A percentile compares a stretch with the other conserved stretches of the same genome.
These are phyloP conservation scores for Cepaea hortensis DNA, from an alignment of 2,888 invertebrate genomes.

Conservation along the genomic window DNA sequence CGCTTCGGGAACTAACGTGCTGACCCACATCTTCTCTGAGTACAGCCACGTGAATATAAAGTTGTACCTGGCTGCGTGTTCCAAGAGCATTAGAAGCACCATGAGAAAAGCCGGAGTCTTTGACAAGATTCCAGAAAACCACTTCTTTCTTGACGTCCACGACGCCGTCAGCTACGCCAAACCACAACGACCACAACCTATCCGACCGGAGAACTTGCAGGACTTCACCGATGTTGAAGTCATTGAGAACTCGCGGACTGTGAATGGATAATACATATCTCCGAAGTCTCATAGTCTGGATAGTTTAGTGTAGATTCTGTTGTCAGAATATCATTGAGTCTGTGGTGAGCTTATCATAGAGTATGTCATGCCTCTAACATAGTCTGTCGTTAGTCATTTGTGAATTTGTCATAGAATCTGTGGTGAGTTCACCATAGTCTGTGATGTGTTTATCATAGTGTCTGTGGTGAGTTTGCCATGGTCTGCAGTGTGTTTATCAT, in stretches of 20 bases:
- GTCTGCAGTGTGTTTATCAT: too few relatives aligned
- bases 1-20: slow-evolving; percentile 66
- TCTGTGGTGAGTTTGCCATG: too few relatives aligned
- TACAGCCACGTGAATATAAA: slow-evolving; percentile 68
- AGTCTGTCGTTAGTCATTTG: too few relatives aligned
- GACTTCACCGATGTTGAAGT: slow-evolving; percentile 69
- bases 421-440: too few relatives aligned
- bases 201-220: slow-evolving; percentile 56
- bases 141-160: slow-evolving; percentile 62
- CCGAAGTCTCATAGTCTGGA: too few relatives aligned
- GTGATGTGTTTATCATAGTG: too few relatives aligned
- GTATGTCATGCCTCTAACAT: too few relatives aligned
- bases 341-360: too few relatives aligned
- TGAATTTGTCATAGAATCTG: too few relatives aligned
- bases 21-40: slow-evolving; percentile 65
- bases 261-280: background rate
- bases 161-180: slow-evolving; percentile 66
- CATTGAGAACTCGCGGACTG: slow-evolving; percentile 65
- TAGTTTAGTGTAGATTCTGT: too few relatives aligned
- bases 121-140: slow-evolving; percentile 61
- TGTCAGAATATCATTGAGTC: too few relatives aligned
- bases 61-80: slow-evolving; percentile 64
- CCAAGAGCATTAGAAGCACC: slow-evolving; percentile 59
- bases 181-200: slow-evolving; percentile 58
- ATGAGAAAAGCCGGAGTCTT: slow-evolving; percentile 65